These are phyloP conservation scores for Notothenia coriiceps DNA, from an alignment of 2,113 vertebrate genomes.

Conservation along the genomic window DNA sequence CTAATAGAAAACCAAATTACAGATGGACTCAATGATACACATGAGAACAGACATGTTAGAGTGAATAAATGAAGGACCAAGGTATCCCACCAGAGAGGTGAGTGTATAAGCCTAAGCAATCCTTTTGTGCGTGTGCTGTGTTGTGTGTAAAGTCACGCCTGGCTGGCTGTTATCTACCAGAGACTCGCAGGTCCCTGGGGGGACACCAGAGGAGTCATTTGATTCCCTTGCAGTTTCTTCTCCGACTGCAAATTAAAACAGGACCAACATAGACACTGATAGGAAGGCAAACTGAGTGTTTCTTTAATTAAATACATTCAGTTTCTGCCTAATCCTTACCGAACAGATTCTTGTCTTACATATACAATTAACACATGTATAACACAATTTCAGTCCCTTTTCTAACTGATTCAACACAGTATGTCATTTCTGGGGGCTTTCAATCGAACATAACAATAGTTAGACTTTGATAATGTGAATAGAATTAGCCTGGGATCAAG, in stretches of 20 bases:
- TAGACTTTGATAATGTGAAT: no score
- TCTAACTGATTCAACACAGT: slow-evolving; percentile 27
- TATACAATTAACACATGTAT: slow-evolving; percentile 40
- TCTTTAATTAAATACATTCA: slow-evolving; percentile 65
- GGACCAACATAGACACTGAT: slow-evolving; percentile 56
- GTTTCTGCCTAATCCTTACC: slow-evolving; percentile 60
- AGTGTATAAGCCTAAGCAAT: slow-evolving; percentile 14
- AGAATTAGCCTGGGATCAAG: no score
- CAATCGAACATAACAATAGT: no score
- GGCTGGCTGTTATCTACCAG: slow-evolving; percentile 76
- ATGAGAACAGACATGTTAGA: neutral
- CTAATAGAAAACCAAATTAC: slow-evolving; percentile 10
- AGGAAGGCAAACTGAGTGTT: slow-evolving; percentile 39
- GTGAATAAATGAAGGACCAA: neutral
- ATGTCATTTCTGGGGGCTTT: no score
- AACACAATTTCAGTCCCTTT: slow-evolving; percentile 20
- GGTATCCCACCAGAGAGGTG: slow-evolving; percentile 16
- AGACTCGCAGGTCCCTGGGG: slow-evolving; percentile 75
- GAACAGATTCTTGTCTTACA: slow-evolving; percentile 57
- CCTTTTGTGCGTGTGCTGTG: neutral
- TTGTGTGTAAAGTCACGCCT: slow-evolving; percentile 64
- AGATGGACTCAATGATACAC: neutral
- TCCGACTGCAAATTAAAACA: slow-evolving; percentile 75
- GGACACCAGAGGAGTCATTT: slow-evolving; percentile 73
- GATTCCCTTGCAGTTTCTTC: slow-evolving; percentile 73